Evolutionary conservation across 2,888 invertebrate genomes (phyloP).

Genomic region (Apotomis capreana): DNA sequence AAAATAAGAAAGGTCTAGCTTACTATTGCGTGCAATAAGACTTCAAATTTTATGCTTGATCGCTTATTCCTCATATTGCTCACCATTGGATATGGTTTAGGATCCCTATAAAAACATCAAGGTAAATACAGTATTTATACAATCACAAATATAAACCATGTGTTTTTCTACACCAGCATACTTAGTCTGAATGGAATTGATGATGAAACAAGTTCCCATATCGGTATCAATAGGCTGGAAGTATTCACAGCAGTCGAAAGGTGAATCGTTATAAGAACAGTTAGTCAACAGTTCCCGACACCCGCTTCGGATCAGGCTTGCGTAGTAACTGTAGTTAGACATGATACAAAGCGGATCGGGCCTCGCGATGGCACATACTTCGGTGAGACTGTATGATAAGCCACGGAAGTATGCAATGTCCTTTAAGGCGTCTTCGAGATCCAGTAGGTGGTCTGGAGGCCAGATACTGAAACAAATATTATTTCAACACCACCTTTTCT

Average conservation of each 20-base stretch:
- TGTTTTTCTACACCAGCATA: conserved; percentile 52
- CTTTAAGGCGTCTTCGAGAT: conserved; percentile 87
- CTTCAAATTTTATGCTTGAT: conserved; percentile 77
- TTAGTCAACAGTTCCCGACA: conserved; percentile 77
- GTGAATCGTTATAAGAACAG: conserved; percentile 80
- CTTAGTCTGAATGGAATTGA: conserved; percentile 85
- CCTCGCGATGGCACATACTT: conserved; percentile 79
- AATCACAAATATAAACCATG: not conserved
- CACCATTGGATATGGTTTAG: conserved; percentile 75
- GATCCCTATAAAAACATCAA: conserved; percentile 58
- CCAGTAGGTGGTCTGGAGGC: conserved; percentile 86
- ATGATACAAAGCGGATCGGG: conserved; percentile 82
- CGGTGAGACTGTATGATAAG: conserved; percentile 85
- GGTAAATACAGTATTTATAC: no score
- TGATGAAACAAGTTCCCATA: conserved; percentile 83
- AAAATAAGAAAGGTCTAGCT: conserved; percentile 42
- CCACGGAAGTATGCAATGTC: conserved; percentile 88
- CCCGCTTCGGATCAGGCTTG: conserved; percentile 77
- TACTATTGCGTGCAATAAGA: conserved; percentile 77
- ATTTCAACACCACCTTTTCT: not conserved
- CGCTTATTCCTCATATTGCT: conserved; percentile 77
- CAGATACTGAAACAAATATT: conserved; percentile 79
- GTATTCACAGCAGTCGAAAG: conserved; percentile 85
- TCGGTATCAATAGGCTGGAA: conserved; percentile 84
- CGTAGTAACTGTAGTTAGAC: conserved; percentile 84